phyloP scores from a whole-genome alignment of 2,797 vertebrate species.

The Lepus townsendii region DNA sequence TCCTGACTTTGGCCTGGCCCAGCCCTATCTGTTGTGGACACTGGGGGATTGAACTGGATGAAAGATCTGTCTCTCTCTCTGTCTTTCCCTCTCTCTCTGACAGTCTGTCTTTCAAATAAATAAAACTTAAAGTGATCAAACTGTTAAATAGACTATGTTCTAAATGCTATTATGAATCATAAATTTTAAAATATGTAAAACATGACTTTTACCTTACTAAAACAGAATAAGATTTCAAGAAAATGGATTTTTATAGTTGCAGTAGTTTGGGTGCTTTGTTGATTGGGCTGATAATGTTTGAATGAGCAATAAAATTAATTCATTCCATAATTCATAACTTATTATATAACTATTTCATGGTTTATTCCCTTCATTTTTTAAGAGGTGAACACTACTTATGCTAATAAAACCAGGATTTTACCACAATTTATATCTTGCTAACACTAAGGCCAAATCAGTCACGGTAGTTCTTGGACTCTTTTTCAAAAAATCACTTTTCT shows the following conservation, averaged over 20 bases:
- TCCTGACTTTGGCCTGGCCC: too few relatives aligned
- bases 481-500: too few relatives aligned
- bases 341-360: conserved; percentile 26
- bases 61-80: too few relatives aligned
- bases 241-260: not conserved
- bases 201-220: not conserved
- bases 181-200: not conserved
- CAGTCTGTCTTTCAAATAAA: too few relatives aligned
- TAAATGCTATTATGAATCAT: not conserved
- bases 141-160: not conserved
- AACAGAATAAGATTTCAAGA: not conserved
- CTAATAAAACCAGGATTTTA: conserved; percentile 55
- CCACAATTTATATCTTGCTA: conserved; percentile 25
- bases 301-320: not conserved
- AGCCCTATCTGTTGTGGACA: too few relatives aligned
- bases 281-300: not conserved
- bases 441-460: not conserved
- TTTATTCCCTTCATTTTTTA: conserved; percentile 11
- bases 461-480: not conserved
- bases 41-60: too few relatives aligned
- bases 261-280: not conserved
- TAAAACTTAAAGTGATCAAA: not conserved
- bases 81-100: too few relatives aligned
- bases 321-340: not conserved
- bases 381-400: not conserved